A percentile compares a stretch with the other conserved stretches of the same genome.
These are phyloP conservation scores for Macrosteles quadrilineatus DNA, from an alignment of 1,140 invertebrate species.

Conservation along the genomic window DNA sequence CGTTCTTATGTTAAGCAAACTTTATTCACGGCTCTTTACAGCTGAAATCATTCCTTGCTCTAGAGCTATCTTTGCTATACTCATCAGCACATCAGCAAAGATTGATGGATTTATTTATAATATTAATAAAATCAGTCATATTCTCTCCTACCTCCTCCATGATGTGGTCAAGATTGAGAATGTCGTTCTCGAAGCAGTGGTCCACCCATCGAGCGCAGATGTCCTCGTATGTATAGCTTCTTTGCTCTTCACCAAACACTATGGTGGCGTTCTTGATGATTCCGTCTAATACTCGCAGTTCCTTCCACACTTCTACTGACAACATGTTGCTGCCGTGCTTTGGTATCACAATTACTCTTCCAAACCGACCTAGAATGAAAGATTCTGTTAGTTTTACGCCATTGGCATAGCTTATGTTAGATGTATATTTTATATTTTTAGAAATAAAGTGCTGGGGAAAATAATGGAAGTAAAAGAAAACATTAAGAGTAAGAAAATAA, in stretches of 20 bases:
- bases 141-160: slow-evolving; percentile 74
- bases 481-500: too few species aligned
- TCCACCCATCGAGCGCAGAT: slow-evolving; percentile 82
- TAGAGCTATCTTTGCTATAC: too few species aligned
- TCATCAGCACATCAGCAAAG: too few species aligned
- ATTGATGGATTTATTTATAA: neutral
- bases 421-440: too few species aligned
- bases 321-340: slow-evolving; percentile 81
- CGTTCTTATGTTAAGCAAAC: too few species aligned
- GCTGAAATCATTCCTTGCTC: too few species aligned
- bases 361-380: slow-evolving; percentile 83
- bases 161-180: slow-evolving; percentile 78
- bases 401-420: too few species aligned
- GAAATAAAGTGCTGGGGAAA: too few species aligned
- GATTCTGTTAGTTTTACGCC: too few species aligned
- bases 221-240: slow-evolving; percentile 58
- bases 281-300: slow-evolving; percentile 72
- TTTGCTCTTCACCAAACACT: slow-evolving; percentile 61
- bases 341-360: slow-evolving; percentile 78
- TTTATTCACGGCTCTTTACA: too few species aligned
- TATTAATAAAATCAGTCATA: neutral
- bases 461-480: too few species aligned
- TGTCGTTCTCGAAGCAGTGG: slow-evolving; percentile 82
- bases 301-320: slow-evolving; percentile 73
- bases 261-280: slow-evolving; percentile 76